Base-by-base conservation (phyloP, 1,140 invertebrate species). In the Telenomus remus region DNA sequence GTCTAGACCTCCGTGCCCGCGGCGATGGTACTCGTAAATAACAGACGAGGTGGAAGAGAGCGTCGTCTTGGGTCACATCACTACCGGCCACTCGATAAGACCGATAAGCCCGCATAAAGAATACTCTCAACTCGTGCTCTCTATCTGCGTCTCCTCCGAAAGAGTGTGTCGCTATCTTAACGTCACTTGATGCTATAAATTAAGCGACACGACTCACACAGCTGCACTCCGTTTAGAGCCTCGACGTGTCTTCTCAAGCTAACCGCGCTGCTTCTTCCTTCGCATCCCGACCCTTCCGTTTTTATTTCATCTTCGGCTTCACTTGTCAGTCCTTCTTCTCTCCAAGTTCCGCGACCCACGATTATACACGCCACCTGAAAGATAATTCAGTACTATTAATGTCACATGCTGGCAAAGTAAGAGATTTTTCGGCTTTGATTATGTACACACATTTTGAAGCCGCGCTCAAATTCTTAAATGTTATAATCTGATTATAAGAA, bases 91-190 rank as follows among this genome's bases (percentile, higher is more conserved):
- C 78, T 85, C 82, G 84, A 86, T 86, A 86, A 86, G 82, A 9
- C 79, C 79, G 84, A 86, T 85, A 86, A 85, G 84, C 37, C n/a
- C 76, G 76, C 66, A 85, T 85, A 85, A 84, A 86, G 83, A 86
- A 85, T 85, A 79, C 76, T 82, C 80, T 80, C 78, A 65, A 48
- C 65, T 79, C 78, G 66, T 79, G 76, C 72, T 77, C 66, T 74
- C 63, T 72, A 56, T 63, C 65, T 64, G 39, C 61, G 75, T 79
- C 69, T 73, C 68, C 79, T 79, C 66, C 65, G 70, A 77, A 64
- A 78, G 72, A 74, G 78, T 81, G 79, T 81, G 81, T 84, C 80
- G 80, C 81, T 86, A 85, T 83, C 81, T 85, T 84, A 84, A 83
- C 82, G 83, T 82, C 76, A 79, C 76, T 81, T 80, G 79, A 83